Conservation (phyloP, 2,113 vertebrate species). For the Zapornia atra region DNA sequence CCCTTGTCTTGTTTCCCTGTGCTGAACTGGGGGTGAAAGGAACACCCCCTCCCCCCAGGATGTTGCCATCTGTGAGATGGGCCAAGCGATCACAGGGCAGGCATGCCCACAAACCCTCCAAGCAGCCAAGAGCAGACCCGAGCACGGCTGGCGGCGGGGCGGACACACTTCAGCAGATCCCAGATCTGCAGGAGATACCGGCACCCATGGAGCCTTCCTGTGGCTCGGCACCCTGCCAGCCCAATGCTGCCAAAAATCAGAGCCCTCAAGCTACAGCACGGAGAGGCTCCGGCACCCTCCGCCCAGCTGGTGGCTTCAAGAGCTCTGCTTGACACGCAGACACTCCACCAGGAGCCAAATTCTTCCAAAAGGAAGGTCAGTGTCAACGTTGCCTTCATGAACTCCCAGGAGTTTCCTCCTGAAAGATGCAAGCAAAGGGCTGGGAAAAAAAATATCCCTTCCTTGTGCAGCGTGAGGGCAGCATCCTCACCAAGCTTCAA, state of each 20-base stretch:
- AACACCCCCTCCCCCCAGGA: not conserved
- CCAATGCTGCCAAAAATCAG: not conserved
- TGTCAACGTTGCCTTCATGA: not conserved
- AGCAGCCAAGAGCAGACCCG: not conserved
- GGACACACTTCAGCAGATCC: not conserved
- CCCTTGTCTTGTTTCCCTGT: fast-evolving
- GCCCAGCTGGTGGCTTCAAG: not conserved
- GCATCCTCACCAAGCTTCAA: constrained; percentile 28
- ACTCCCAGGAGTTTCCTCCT: constrained; percentile 9
- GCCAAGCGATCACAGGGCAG: not conserved
- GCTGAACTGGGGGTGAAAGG: not conserved
- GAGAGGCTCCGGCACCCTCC: not conserved
- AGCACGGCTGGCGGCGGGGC: not conserved
- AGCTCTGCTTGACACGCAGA: not conserved
- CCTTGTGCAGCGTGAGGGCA: not conserved
- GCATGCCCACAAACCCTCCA: not conserved
- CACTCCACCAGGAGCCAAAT: not conserved
- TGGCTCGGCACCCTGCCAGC: not conserved
- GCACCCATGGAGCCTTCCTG: not conserved
- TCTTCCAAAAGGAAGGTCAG: not conserved
- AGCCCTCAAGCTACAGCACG: not conserved
- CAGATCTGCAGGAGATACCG: not conserved
- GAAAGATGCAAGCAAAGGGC: not conserved
- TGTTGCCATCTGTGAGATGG: fast-evolving
- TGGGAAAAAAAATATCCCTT: not conserved